Percentiles rank a stretch among this genome's conserved stretches.
Evolutionary conservation across 2,797 vertebrate genomes (phyloP).

Genomic region (Gastrophryne carolinensis): DNA sequence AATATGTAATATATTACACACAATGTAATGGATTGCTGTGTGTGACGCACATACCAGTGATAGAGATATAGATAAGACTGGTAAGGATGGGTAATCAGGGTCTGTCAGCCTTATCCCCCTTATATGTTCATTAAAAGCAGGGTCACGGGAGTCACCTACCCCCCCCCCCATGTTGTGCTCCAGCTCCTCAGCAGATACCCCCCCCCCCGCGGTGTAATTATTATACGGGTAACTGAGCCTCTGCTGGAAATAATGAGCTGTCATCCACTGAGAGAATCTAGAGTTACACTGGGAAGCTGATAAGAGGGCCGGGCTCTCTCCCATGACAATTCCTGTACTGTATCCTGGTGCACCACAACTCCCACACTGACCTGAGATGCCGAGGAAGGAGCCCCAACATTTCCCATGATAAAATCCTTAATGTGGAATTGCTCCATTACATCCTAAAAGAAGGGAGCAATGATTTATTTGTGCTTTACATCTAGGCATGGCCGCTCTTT

Average conservation of each 20-base stretch:
- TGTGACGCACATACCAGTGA: no score
- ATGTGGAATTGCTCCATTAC: no score
- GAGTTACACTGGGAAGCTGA: conserved; percentile 39
- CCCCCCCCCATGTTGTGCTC: not conserved
- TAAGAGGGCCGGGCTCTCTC: not conserved
- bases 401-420: no score
- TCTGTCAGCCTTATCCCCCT: conserved; percentile 20
- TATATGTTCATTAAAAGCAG: conserved; percentile 28
- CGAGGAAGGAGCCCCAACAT: no score
- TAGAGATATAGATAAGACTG: not conserved
- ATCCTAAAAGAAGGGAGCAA: no score
- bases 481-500: no score
- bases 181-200: conserved; percentile 8
- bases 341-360: no score
- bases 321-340: no score
- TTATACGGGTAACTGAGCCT: conserved; percentile 36
- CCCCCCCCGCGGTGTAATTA: conserved; percentile 32
- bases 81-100: not conserved
- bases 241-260: conserved; percentile 51
- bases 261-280: conserved; percentile 45
- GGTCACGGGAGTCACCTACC: conserved; percentile 33
- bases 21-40: no score
- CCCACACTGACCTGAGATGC: no score
- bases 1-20: no score
- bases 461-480: no score